Evolutionary conservation across 53 echinoderm and acorn worm species (phyloP).

Genomic region (Astropecten irregularis): DNA sequence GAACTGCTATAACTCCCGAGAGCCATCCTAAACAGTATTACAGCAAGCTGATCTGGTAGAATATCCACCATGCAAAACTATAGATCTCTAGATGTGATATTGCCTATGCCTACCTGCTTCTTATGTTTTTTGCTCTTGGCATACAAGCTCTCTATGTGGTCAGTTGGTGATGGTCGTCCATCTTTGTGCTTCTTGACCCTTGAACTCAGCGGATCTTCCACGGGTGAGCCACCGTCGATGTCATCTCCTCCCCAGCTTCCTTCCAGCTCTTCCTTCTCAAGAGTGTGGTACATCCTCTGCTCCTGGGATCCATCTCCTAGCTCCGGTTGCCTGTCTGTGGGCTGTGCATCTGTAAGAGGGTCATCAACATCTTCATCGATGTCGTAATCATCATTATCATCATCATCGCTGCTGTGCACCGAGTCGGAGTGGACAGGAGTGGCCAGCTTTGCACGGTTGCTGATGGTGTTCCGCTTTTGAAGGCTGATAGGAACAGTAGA

Average conservation of each 20-base stretch:
- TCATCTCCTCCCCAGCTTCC: too few species aligned
- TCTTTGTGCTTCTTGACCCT: slow-evolving; percentile 2
- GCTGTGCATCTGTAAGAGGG: background rate
- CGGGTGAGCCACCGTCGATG: too few species aligned
- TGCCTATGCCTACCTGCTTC: slow-evolving; percentile 9
- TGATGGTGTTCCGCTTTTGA: slow-evolving; percentile 74
- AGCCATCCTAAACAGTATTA: too few species aligned
- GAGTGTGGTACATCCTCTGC: slow-evolving; percentile 15
- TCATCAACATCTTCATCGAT: background rate
- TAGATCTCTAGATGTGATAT: too few species aligned
- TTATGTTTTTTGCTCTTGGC: slow-evolving; percentile 10
- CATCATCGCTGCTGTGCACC: slow-evolving; percentile 24
- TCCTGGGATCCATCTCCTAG: background rate
- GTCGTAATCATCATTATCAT: background rate
- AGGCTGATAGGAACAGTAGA: slow-evolving; percentile 58
- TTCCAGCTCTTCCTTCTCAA: slow-evolving; percentile 1
- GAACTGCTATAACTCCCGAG: too few species aligned
- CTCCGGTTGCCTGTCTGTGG: background rate
- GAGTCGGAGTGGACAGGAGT: slow-evolving; percentile 65
- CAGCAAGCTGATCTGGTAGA: too few species aligned
- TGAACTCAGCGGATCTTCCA: background rate
- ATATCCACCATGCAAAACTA: too few species aligned
- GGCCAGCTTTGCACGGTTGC: slow-evolving; percentile 69
- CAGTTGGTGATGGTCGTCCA: background rate
- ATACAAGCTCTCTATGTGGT: background rate